These are phyloP conservation scores for Phylloscopus collybita DNA, from an alignment of 2,797 vertebrate genomes.

Conservation along the genomic window DNA sequence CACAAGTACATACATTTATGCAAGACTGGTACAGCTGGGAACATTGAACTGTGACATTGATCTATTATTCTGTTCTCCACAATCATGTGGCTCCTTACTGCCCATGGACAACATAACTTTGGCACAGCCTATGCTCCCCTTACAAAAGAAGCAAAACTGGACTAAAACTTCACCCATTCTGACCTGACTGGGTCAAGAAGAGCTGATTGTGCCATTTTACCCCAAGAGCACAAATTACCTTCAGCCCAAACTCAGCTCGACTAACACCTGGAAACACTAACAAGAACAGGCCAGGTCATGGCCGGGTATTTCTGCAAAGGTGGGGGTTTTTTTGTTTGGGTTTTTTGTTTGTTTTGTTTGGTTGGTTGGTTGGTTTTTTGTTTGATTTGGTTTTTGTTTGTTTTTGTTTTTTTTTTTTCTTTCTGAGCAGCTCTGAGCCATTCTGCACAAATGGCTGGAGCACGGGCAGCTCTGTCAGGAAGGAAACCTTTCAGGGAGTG, in stretches of 20 bases:
- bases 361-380: too few species aligned
- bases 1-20: background rate
- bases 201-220: background rate
- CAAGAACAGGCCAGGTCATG: background rate
- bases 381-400: too few species aligned
- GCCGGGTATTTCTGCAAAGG: background rate
- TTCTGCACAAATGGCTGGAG: background rate
- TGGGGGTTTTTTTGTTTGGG: too few species aligned
- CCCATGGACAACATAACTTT: fast-evolving
- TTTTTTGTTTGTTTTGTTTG: too few species aligned
- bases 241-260: background rate
- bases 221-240: fast-evolving
- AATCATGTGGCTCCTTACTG: fast-evolving
- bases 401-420: background rate
- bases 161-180: background rate
- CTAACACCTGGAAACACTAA: background rate
- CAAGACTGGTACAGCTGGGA: background rate
- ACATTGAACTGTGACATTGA: background rate
- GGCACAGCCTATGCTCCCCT: background rate
- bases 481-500: fast-evolving
- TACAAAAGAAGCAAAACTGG: background rate
- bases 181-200: background rate
- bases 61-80: background rate
- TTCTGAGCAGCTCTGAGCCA: background rate
- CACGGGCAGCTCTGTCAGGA: background rate